These are phyloP conservation scores for Oophaga pumilio DNA, from an alignment of 2,113 vertebrate species.

Conservation along the genomic window DNA sequence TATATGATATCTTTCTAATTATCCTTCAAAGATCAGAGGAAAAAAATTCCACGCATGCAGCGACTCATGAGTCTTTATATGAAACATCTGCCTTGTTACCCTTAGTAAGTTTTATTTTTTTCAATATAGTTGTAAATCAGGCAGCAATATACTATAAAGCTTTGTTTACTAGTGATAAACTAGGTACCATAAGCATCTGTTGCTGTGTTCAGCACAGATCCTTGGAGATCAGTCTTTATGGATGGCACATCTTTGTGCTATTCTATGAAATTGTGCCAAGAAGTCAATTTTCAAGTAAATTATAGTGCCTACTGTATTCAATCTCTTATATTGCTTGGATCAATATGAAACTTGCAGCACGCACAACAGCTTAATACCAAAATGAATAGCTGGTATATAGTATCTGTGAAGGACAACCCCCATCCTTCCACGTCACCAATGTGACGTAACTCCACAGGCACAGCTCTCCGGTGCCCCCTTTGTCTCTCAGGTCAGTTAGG, in stretches of 20 bases:
- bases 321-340: not conserved
- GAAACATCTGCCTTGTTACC: slow-evolving; percentile 21
- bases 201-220: not conserved
- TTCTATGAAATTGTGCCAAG: rapidly evolving
- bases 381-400: not conserved
- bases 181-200: slow-evolving; percentile 38
- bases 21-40: not conserved
- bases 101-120: slow-evolving; percentile 28
- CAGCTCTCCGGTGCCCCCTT: no score
- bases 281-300: not conserved
- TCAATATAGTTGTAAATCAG: slow-evolving; percentile 35
- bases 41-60: not conserved
- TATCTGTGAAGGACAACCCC: no score
- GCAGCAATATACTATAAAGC: slow-evolving; percentile 29
- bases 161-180: not conserved
- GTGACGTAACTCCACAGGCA: no score
- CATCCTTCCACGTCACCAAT: no score
- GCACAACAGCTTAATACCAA: not conserved
- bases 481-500: no score
- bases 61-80: slow-evolving; percentile 5
- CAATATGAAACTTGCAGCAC: not conserved
- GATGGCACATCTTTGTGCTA: not conserved
- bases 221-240: not conserved
- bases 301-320: not conserved
- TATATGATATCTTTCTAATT: not conserved